A percentile compares a stretch with the other conserved stretches of the same genome.
Conservation (phyloP, 2,888 invertebrate species). For the Coenonympha glycerion region DNA sequence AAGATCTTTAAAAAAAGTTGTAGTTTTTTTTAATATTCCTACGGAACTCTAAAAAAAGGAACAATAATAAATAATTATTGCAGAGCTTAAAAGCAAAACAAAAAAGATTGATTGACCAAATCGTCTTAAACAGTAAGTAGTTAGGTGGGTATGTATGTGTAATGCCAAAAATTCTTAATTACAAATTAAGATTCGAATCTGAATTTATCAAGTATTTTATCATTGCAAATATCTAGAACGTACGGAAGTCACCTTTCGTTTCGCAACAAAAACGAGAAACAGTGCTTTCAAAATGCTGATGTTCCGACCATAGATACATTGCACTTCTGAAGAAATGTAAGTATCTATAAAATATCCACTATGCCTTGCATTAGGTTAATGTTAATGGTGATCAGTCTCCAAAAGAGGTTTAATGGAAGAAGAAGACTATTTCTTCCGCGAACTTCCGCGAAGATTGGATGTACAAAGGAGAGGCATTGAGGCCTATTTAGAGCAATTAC, state of each 20-base stretch:
- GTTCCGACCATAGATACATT: not conserved
- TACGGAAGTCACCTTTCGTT: conserved; percentile 17
- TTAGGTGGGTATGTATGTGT: conserved; percentile 6
- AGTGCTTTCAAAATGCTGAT: conserved; percentile 21
- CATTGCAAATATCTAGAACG: conserved; percentile 25
- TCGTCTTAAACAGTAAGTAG: conserved; percentile 8
- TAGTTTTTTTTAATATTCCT: not conserved
- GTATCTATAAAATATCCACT: no score
- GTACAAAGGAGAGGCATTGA: no score
- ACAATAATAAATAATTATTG: not conserved
- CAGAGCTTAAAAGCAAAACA: not conserved
- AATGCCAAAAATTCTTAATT: conserved; percentile 17
- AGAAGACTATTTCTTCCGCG: no score
- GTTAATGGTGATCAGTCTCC: not conserved
- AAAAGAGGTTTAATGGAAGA: no score
- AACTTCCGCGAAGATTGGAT: no score
- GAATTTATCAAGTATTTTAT: conserved; percentile 19
- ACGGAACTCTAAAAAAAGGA: not conserved
- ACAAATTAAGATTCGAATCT: conserved; percentile 18
- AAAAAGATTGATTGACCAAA: conserved; percentile 18
- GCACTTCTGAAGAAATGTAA: not conserved
- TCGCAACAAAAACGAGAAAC: conserved; percentile 16
- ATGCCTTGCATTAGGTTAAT: no score
- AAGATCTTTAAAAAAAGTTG: not conserved
- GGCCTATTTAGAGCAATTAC: no score